Evolutionary conservation across 2,797 vertebrate species (phyloP), one percentile per base, ranked within the genome.

Genomic region (Labeo calbasu): DNA sequence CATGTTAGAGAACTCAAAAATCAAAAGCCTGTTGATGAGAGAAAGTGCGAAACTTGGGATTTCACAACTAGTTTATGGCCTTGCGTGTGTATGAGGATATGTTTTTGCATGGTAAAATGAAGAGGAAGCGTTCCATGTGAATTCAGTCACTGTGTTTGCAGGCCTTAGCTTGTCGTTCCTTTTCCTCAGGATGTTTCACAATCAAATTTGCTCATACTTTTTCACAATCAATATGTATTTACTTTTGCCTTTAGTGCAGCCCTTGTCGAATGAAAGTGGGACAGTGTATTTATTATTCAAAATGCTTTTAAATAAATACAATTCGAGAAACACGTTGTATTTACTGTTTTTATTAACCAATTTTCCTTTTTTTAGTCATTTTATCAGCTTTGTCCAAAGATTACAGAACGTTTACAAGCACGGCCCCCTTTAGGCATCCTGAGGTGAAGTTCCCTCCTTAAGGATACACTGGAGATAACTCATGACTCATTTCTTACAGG

Each of bases 61-160:
- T 81, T 69, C 36, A 25, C 63, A 71, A 61, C n/a, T 51, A 40
- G 46, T 84, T 48, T 14, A 79, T 59, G 59, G 40, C 75, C n/a
- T 55, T 80, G 59, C 21, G n/a, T 77, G 75, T 71, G 19, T 46
- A 83, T 89, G 91, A 87, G 86, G 83, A 88, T 77, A 69, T 83
- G 82, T 83, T 61, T 78, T 69, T 84, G 28, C 76, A 78, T 63
- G 76, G 76, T 84, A n/a, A 78, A 19, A 70, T 80, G 69, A 53
- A 77, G 19, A 28, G 68, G 84, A 85, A 72, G 89, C 85, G 91
- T 91, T 88, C 90, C 91, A 91, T 90, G 91, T 93, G 91, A 92
- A 90, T 93, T 92, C 50, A 82, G 65, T 87, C 93, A 93, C 90
- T 91, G 89, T 92, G 94, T 93, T 94, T 93, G 88, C 92, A 93